Evolutionary conservation across 2,113 vertebrate genomes (phyloP).

Genomic region (Castor canadensis): DNA sequence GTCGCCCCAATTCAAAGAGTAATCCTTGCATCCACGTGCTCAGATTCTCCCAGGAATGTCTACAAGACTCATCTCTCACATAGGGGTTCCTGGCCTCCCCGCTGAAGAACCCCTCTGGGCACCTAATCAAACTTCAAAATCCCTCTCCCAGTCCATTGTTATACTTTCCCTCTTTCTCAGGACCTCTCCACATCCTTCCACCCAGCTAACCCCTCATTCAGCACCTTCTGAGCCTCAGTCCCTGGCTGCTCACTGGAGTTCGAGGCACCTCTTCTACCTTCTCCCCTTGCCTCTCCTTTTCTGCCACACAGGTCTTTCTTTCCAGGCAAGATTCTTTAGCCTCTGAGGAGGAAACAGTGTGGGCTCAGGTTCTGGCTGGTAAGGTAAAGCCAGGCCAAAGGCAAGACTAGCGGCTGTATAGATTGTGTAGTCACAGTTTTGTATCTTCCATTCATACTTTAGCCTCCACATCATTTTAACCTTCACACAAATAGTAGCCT

Average conservation of each 20-base stretch:
- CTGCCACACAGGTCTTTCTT: neutral
- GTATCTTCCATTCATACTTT: conserved; percentile 54
- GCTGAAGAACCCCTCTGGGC: neutral
- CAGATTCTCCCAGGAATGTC: neutral
- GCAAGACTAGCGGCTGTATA: conserved; percentile 24
- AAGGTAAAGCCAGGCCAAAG: conserved; percentile 59
- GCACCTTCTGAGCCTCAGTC: neutral
- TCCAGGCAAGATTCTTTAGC: neutral
- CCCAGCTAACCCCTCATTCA: neutral
- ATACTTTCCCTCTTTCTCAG: neutral
- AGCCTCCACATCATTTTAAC: conserved; percentile 55
- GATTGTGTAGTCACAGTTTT: conserved; percentile 56
- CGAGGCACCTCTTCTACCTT: neutral
- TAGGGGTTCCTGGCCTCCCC: neutral
- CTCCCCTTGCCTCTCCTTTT: neutral
- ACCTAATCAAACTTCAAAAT: neutral
- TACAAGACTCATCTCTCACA: neutral
- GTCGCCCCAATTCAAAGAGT: neutral
- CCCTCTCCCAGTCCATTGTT: neutral
- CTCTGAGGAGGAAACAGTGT: conserved; percentile 16
- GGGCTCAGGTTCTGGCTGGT: conserved; percentile 40
- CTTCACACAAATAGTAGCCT: conserved; percentile 53
- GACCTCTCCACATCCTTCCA: neutral
- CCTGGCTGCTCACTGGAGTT: neutral
- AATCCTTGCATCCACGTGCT: neutral